A percentile compares a stretch with the other conserved stretches of the same genome.
Evolutionary conservation across 1,140 invertebrate genomes (phyloP).

Genomic region (Drosophila orosa): DNA sequence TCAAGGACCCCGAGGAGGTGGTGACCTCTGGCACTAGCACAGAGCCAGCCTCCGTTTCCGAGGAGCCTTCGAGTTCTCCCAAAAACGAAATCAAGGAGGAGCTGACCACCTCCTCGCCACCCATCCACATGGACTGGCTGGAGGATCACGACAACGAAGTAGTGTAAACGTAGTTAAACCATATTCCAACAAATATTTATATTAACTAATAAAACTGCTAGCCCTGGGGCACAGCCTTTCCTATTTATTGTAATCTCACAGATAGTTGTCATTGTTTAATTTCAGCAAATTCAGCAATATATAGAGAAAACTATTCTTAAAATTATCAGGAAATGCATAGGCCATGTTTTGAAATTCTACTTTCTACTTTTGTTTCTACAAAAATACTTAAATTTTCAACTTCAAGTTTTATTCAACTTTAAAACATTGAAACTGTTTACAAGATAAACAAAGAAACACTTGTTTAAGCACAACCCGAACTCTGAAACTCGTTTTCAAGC

Average conservation of each 20-base stretch:
- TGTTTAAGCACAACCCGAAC: slow-evolving; percentile 5
- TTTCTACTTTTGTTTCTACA: background rate
- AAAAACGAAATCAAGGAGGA: slow-evolving; percentile 17
- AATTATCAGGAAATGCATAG: no score
- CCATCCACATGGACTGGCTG: slow-evolving; percentile 26
- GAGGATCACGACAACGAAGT: slow-evolving; percentile 37
- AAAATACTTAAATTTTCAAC: background rate
- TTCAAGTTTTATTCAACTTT: background rate
- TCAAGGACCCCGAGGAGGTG: slow-evolving; percentile 3
- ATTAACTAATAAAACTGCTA: slow-evolving; percentile 8
- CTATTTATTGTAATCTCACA: slow-evolving; percentile 12
- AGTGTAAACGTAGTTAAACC: background rate
- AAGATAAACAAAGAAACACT: background rate
- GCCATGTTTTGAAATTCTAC: background rate
- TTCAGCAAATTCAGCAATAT: background rate
- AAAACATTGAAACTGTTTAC: background rate
- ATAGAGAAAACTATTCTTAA: background rate
- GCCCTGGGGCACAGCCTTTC: slow-evolving; percentile 3
- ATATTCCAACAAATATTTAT: slow-evolving; percentile 11
- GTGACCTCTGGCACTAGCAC: background rate
- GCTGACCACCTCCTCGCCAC: slow-evolving; percentile 19
- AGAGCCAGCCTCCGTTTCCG: background rate
- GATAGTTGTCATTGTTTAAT: background rate
- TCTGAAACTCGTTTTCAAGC: slow-evolving; percentile 7
- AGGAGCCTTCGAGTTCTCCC: background rate